These are phyloP conservation scores for Brachionus manjavacas DNA, from an alignment of 1,140 invertebrate species.

Conservation along the genomic window DNA sequence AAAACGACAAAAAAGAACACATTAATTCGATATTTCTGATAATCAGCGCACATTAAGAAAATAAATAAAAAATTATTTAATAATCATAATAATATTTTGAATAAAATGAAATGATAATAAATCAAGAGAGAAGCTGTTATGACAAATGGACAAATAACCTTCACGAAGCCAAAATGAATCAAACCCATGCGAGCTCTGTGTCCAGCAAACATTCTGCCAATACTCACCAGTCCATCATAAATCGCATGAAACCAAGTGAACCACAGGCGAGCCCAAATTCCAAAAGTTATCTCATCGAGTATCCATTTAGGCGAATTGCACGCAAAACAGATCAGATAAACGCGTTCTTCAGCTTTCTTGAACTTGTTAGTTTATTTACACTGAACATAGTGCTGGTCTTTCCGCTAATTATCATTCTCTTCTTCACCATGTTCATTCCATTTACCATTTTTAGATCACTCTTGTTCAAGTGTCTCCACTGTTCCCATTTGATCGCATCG, in stretches of 20 bases:
- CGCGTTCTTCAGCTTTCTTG: not conserved
- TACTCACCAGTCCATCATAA: not conserved
- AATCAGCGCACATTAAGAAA: not conserved
- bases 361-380: not conserved
- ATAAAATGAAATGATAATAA: not conserved
- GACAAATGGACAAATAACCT: not conserved
- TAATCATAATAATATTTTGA: not conserved
- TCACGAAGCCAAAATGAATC: not conserved
- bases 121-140: not conserved
- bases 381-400: not conserved
- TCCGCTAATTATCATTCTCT: not conserved
- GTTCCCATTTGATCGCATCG: not conserved
- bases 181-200: not conserved
- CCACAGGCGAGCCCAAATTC: not conserved
- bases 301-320: not conserved
- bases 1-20: not conserved
- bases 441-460: not conserved
- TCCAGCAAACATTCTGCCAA: not conserved
- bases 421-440: conserved; percentile 9
- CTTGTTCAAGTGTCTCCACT: conserved; percentile 5
- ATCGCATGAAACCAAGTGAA: not conserved
- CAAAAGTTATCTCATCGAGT: conserved; percentile 17
- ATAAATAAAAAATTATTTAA: not conserved
- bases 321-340: conserved; percentile 25
- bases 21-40: not conserved